Base-by-base conservation (phyloP, 2,797 vertebrate species). In the Phoeniculus purpureus region DNA sequence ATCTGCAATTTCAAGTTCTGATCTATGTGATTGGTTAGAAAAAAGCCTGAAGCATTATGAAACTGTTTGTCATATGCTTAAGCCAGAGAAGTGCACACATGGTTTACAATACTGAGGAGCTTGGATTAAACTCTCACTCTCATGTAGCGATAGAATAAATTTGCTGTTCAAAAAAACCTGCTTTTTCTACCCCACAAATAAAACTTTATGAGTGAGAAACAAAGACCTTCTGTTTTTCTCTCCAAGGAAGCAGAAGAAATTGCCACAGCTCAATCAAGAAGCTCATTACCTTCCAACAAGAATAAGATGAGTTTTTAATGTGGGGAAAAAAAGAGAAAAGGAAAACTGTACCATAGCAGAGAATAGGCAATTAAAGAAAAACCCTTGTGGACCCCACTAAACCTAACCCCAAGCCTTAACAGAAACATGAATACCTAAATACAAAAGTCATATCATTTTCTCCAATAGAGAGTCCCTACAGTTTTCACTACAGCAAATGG, bases 161-260 rank as follows among this genome's bases (percentile, higher is more conserved):
- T 27, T 51, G 23, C 68, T 83, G 29, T 47, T 82, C 68, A 68
- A 55, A 59, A 82, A 48, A 67, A 13, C 43, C 8, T 71, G 50
- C 2, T 1, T 54, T 23, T 85, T 70, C 48, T 50, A 58, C 32
- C 15, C 52, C 52, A 52, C 20, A 78, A 74, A 54, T 23, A 26
- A 65, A 78, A 65, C n/a, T 58, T 56, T 16, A n/a, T 17, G 15
- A 66, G 72, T 26, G 70, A 71, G 73, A 47, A 19, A 1, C 31
- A 75, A 68, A 88, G 64, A 34, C 22, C 26, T 59, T n/a, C 50
- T 81, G 29, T 27, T 65, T 70, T 66, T 27, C n/a, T 60, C 34
- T 76, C 31, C 60, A 81, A 62, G 58, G 70, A 52, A 50, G 43
- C 18, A 72, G 59, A 64, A 90, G 48, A 64, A 86, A 72, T 64